These are phyloP conservation scores for Amblyteles armatorius DNA, from an alignment of 2,888 invertebrate genomes.

Conservation along the genomic window DNA sequence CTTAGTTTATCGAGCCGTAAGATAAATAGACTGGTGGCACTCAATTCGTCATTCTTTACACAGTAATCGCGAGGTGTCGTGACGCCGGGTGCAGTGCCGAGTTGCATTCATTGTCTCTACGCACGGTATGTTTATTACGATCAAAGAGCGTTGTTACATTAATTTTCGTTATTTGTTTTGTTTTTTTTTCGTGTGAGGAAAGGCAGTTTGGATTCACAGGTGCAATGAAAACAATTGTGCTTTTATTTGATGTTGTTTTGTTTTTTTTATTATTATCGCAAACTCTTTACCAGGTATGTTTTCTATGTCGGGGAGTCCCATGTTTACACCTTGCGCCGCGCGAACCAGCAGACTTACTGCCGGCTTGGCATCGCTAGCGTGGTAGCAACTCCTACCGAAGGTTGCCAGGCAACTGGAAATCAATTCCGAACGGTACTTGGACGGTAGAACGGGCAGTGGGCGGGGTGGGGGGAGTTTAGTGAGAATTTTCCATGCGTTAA, in stretches of 20 bases:
- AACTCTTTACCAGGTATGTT: conserved; percentile 80
- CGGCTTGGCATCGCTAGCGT: conserved; percentile 73
- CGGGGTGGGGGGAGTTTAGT: not conserved
- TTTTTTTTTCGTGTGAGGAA: not conserved
- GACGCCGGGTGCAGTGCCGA: conserved; percentile 42
- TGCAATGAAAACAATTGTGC: conserved; percentile 20
- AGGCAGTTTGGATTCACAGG: not conserved
- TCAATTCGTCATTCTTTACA: conserved; percentile 34
- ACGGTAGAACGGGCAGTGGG: not conserved
- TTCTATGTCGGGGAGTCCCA: conserved; percentile 81
- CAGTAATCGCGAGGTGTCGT: conserved; percentile 44
- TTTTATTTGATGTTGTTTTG: conserved; percentile 44
- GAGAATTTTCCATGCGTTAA: conserved; percentile 21
- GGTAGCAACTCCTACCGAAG: conserved; percentile 76
- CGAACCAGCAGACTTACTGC: conserved; percentile 78
- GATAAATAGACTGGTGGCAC: conserved; percentile 5
- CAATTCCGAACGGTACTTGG: conserved; percentile 77
- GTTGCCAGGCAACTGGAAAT: conserved; percentile 81
- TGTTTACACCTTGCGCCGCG: conserved; percentile 78
- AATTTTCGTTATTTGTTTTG: not conserved
- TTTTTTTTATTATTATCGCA: conserved; percentile 33
- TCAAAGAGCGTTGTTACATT: not conserved
- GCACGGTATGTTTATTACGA: not conserved
- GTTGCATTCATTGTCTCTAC: conserved; percentile 18
- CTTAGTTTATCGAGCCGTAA: conserved; percentile 13